Base-by-base conservation (phyloP, 2,888 invertebrate genomes). In the Melinaea menophilus region DNA sequence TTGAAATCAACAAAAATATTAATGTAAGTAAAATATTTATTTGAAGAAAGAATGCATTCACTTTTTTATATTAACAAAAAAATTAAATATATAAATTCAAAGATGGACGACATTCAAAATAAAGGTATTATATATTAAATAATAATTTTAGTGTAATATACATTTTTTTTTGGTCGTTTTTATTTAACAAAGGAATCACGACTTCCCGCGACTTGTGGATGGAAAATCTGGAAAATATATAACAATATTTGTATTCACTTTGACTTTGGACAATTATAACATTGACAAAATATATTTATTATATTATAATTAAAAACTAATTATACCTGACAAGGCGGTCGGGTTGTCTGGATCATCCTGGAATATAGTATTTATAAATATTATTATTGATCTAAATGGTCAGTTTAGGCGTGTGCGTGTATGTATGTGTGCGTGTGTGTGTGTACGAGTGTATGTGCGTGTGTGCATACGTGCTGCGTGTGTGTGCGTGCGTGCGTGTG, bases 141-240 rank as follows among this genome's bases (percentile, higher is more conserved):
- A 55, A 55, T 55, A 55, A 35, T 41, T 41, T 41, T 41, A 41
- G 9, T 41, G 41, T 41, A 34, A 60, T 13, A 48, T 56, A 55
- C 55, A 35, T 46, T 46, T 61, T 54, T 60, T 41, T 41, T 41
- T 41, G 41, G 41, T 41, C 41, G 41, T 9, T 9, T 41, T 9
- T 41, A 41, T 41, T 41, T 41, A 41, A 22, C 1, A 22, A 22
- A 22, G 1, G 11, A 56, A 59, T 69, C 68, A 70, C 59, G 65
- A 47, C 1, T 63, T 65, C 0, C 75, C 78, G 55, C 79, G 79
- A 66, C 86, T 86, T 0, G 86, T 86, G 2, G 86, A 85, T 3
- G 86, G 84, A 12, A 60, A 62, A 5, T 85, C 86, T 84, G 80
- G 3, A 75, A 79, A 13, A 45, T 48, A 58, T 58, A 59, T 51